Evolutionary conservation across 2,113 vertebrate genomes (phyloP).

Genomic region (Forbesichthys agassizii): DNA sequence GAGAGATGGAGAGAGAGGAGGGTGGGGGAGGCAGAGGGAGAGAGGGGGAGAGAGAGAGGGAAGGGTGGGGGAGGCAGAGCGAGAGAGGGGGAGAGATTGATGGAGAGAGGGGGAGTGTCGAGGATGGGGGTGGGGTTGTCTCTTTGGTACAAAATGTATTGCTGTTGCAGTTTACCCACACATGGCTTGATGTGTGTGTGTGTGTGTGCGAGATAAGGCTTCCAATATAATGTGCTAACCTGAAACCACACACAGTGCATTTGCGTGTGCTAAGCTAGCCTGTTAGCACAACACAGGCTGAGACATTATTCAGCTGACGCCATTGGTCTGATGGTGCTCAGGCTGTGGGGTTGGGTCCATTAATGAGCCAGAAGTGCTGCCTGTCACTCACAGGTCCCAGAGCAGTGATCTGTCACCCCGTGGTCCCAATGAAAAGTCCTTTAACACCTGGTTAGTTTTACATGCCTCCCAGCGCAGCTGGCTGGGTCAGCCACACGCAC

Average conservation of each 20-base stretch:
- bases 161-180: neutral
- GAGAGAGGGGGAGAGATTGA: too few relatives aligned
- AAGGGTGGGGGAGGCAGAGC: neutral
- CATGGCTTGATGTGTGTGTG: neutral
- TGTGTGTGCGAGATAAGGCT: neutral
- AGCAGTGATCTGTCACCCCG: conserved; percentile 67
- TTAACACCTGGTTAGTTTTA: conserved; percentile 71
- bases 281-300: too few relatives aligned
- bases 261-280: too few relatives aligned
- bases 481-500: neutral
- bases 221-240: too few relatives aligned
- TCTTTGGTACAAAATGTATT: neutral
- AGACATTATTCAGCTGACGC: too few relatives aligned
- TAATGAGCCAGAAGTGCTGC: conserved; percentile 1
- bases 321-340: neutral
- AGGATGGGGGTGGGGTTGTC: neutral
- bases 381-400: conserved; percentile 58
- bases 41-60: neutral
- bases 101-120: neutral
- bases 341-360: neutral
- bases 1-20: neutral
- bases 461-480: conserved; percentile 24
- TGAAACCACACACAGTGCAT: too few relatives aligned
- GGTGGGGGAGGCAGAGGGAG: neutral
- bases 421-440: conserved; percentile 69